Conservation (phyloP, 2,888 invertebrate genomes). For the Elysia crispata region DNA sequence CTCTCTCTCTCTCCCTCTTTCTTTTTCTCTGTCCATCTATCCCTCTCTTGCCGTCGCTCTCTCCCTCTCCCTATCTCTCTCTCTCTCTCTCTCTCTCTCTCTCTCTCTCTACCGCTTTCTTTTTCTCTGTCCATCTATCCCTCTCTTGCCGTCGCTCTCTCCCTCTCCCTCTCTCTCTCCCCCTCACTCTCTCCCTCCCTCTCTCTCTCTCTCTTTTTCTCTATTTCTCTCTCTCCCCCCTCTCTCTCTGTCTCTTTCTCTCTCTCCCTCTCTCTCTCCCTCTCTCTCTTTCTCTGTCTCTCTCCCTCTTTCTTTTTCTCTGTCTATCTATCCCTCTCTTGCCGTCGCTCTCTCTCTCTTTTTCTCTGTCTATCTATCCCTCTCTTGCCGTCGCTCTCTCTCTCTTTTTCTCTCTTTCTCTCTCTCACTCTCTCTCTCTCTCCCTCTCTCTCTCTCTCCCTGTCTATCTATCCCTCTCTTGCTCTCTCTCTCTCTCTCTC, state of each 20-base stretch:
- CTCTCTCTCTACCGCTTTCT: constrained; percentile 27
- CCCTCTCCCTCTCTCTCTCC: constrained; percentile 13
- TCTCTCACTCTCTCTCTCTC: constrained; percentile 6
- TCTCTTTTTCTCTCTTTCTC: constrained; percentile 1
- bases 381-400: no score
- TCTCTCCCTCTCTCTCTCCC: neutral
- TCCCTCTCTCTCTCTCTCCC: no score
- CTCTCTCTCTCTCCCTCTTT: constrained; percentile 29
- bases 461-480: no score
- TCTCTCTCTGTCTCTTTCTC: neutral
- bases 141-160: neutral
- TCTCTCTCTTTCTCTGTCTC: neutral
- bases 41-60: no score
- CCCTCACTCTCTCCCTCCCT: no score
- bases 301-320: neutral
- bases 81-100: constrained; percentile 24
- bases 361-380: no score
- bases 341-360: no score
- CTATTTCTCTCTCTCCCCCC: constrained; percentile 13
- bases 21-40: constrained; percentile 17
- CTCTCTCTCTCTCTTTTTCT: constrained; percentile 30
- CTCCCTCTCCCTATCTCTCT: no score
- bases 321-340: no score
- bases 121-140: no score
- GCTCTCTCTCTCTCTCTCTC: no score